phyloP scores from a whole-genome alignment of 2,888 invertebrate species.

The Shargacucullia verbasci region DNA sequence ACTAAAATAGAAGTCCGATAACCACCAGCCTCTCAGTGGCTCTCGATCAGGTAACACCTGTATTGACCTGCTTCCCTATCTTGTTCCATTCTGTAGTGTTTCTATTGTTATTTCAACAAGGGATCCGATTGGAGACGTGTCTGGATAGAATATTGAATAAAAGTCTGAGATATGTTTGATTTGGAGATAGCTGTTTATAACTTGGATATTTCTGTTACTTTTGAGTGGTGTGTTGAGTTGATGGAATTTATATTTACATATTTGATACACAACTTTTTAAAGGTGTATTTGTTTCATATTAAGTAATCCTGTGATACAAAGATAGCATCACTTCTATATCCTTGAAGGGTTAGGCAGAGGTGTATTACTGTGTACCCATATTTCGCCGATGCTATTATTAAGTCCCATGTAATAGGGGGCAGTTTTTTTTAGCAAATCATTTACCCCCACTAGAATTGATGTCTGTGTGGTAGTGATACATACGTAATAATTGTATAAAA shows the following conservation, averaged over 20 bases:
- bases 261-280: no score
- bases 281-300: no score
- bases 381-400: no score
- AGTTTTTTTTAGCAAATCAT: no score
- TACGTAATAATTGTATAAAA: no score
- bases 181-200: not conserved
- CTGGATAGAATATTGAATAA: slow-evolving; percentile 32
- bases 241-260: not conserved
- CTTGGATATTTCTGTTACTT: not conserved
- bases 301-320: no score
- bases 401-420: no score
- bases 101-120: slow-evolving; percentile 57
- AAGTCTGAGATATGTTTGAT: slow-evolving; percentile 13
- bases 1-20: slow-evolving; percentile 67
- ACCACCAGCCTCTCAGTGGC: slow-evolving; percentile 52
- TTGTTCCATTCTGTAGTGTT: slow-evolving; percentile 20
- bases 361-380: no score
- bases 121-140: slow-evolving; percentile 47
- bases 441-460: no score
- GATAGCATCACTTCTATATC: no score
- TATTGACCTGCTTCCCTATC: slow-evolving; percentile 45
- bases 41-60: slow-evolving; percentile 41
- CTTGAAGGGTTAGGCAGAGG: no score
- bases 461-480: no score
- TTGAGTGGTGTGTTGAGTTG: not conserved